phyloP scores from a whole-genome alignment of 2,797 vertebrate genomes.

The Xiphophorus birchmanni region DNA sequence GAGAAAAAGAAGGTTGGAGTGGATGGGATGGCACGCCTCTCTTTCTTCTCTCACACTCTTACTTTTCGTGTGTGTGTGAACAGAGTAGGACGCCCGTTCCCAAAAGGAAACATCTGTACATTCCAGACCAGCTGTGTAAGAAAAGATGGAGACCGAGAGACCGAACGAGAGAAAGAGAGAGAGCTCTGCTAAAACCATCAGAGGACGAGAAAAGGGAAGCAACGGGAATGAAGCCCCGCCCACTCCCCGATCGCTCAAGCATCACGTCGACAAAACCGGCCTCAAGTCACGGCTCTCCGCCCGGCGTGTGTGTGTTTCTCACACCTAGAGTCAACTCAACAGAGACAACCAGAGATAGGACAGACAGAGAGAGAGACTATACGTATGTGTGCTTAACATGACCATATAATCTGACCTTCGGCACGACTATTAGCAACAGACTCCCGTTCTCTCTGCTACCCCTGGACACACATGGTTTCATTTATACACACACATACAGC shows the following conservation, averaged over 20 bases:
- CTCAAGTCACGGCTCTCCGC: constrained; percentile 62
- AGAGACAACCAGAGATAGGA: constrained; percentile 27
- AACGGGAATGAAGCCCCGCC: constrained; percentile 38
- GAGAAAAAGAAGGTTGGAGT: constrained; percentile 27
- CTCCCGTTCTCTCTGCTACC: constrained; percentile 77
- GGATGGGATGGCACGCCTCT: constrained; percentile 34
- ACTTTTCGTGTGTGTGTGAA: constrained; percentile 48
- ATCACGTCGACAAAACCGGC: constrained; percentile 32
- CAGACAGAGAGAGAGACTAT: constrained; percentile 13
- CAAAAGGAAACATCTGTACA: constrained; percentile 96
- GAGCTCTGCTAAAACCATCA: constrained; percentile 65
- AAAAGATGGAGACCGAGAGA: constrained; percentile 72
- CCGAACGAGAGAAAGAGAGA: constrained; percentile 16
- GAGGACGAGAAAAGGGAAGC: constrained; percentile 43
- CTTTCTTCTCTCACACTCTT: constrained; percentile 35
- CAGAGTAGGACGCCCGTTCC: constrained; percentile 77
- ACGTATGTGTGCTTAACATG: constrained; percentile 57
- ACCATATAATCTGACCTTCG: constrained; percentile 75
- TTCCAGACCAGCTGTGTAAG: constrained; percentile 94
- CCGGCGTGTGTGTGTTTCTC: constrained; percentile 39
- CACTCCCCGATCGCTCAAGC: constrained; percentile 40
- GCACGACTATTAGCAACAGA: constrained; percentile 71
- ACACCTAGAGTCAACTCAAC: neutral
- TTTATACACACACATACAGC: constrained; percentile 49
- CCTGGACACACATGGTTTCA: constrained; percentile 73